phyloP scores from a whole-genome alignment of 1,140 invertebrate species.

The Trichonephila clavata region DNA sequence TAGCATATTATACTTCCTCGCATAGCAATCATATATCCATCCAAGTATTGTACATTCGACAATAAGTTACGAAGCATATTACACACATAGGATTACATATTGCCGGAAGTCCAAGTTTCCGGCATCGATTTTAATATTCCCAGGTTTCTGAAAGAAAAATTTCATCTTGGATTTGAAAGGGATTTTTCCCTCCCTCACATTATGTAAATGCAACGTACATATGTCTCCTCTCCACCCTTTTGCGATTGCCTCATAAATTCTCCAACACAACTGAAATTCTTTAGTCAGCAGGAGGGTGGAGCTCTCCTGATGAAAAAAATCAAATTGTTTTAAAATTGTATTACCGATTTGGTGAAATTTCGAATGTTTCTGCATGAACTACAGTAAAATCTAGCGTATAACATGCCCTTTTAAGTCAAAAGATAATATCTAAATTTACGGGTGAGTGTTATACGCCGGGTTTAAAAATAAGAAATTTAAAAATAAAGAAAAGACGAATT shows the following conservation, averaged over 20 bases:
- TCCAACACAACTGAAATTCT: background rate
- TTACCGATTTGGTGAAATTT: background rate
- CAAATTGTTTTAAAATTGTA: background rate
- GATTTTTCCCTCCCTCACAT: background rate
- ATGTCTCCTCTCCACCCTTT: background rate
- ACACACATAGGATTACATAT: no score
- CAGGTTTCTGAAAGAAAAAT: background rate
- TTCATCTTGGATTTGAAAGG: slow-evolving; percentile 4
- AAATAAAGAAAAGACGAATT: no score
- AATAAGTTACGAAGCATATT: no score
- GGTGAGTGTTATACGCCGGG: no score
- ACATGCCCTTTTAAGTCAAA: no score
- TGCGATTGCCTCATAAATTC: slow-evolving; percentile 15
- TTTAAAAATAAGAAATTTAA: no score
- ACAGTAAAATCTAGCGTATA: no score
- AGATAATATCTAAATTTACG: no score
- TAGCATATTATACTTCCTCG: no score
- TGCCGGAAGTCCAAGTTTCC: background rate
- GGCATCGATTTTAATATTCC: background rate
- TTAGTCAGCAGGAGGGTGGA: background rate
- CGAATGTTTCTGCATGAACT: no score
- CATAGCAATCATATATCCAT: no score
- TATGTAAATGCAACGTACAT: background rate
- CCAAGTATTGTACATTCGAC: no score
- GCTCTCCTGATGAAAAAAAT: background rate